These are phyloP conservation scores for Napeogenes inachia DNA, from an alignment of 2,888 invertebrate species.

Conservation along the genomic window DNA sequence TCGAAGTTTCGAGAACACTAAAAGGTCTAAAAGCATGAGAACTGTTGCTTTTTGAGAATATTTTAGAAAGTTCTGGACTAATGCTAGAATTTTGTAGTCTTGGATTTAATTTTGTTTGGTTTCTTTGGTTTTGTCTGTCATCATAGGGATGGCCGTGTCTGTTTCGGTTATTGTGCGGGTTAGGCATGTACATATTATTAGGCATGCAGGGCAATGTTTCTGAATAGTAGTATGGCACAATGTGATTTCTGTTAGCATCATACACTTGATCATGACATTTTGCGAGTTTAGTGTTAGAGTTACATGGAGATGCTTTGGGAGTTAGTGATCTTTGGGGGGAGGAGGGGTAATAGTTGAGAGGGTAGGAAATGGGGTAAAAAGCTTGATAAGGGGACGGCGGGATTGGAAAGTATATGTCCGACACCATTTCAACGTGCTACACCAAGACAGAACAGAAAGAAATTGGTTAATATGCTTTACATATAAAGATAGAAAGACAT, in stretches of 20 bases:
- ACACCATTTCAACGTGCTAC: conserved; percentile 86
- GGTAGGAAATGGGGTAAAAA: conserved; percentile 67
- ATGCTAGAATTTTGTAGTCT: conserved; percentile 45
- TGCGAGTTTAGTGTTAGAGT: conserved; percentile 45
- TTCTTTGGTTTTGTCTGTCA: conserved; percentile 55
- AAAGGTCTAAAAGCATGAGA: conserved; percentile 62
- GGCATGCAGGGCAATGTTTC: conserved; percentile 70
- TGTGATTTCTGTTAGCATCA: conserved; percentile 78
- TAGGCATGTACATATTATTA: conserved; percentile 60
- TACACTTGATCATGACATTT: conserved; percentile 67
- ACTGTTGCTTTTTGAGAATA: conserved; percentile 49
- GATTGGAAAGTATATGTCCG: conserved; percentile 83
- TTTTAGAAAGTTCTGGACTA: conserved; percentile 51
- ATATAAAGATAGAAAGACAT: conserved; percentile 14
- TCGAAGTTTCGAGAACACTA: conserved; percentile 64
- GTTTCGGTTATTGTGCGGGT: conserved; percentile 47
- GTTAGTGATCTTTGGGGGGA: conserved; percentile 54
- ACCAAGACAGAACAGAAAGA: conserved; percentile 74
- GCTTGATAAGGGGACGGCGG: conserved; percentile 68
- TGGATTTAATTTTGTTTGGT: conserved; percentile 46
- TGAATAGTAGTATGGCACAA: conserved; percentile 71
- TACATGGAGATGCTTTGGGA: conserved; percentile 53
- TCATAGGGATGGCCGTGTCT: conserved; percentile 58
- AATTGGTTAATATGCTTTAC: conserved; percentile 58
- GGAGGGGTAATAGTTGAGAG: conserved; percentile 68